Evolutionary conservation across 2,113 vertebrate genomes (phyloP).

Genomic region (Tachycineta bicolor): DNA sequence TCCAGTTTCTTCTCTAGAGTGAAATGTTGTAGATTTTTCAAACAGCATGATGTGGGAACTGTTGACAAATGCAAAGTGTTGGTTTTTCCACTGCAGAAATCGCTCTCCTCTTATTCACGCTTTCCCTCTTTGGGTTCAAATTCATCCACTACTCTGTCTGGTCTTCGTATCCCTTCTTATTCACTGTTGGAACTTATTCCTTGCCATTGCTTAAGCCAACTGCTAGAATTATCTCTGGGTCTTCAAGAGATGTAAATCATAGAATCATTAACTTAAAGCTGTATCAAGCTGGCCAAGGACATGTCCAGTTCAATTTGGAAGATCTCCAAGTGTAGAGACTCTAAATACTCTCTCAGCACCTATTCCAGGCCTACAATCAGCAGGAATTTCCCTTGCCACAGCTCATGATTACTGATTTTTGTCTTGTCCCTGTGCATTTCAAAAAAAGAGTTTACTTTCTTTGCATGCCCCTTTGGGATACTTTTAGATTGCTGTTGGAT

Average conservation of each 20-base stretch:
- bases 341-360: neutral
- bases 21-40: constrained; percentile 2
- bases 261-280: neutral
- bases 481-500: neutral
- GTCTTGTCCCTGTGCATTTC: neutral
- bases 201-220: neutral
- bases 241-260: neutral
- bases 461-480: neutral
- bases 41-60: neutral
- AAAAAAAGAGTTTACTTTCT: neutral
- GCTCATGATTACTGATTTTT: neutral
- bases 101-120: neutral
- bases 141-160: neutral
- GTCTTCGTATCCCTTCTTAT: neutral
- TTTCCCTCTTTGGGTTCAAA: neutral
- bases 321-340: neutral
- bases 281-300: neutral
- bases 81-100: neutral
- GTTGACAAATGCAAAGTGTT: constrained; percentile 6
- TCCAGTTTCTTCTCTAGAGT: neutral
- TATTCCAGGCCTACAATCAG: neutral
- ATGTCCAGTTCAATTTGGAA: neutral
- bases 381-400: neutral
- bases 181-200: neutral
- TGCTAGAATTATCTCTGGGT: neutral